Base-by-base conservation (phyloP, 2,797 vertebrate species). In the Acipenser transmontanus region DNA sequence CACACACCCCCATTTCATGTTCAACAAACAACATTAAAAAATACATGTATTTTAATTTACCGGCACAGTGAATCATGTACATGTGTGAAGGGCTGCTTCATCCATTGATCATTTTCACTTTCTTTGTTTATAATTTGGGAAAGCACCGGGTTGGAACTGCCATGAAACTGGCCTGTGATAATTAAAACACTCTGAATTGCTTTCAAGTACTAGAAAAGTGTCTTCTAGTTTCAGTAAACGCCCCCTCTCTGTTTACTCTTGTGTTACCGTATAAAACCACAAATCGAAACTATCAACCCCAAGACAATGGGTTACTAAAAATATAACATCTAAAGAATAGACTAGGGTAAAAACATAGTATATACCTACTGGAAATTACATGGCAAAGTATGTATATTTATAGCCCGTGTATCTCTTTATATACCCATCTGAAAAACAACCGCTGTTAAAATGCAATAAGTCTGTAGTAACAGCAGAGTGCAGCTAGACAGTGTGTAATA, bases 171-270 rank as follows among this genome's bases (percentile, higher is more conserved):
- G 52, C 63, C 59, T 65, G 66, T 62, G 70, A 75, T 59, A 13
- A 50, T 1, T 50, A 11, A 13, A 50, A 52, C 5, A 17, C 1
- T 52, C n/a, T n/a, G 10, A 56, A 63, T 71, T 67, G 5, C 67
- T 68, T 69, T 69, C 20, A 60, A 74, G 68, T 20, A 8, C 70
- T 68, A 57, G 12, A 67, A 61, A 69, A 72, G 72, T 70, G 60
- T 66, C 73, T 73, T 70, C 63, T 66, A 48, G 50, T 85, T 87
- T 84, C 77, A 84, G 83, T 82, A 81, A 90, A 75, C 82, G 59
- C 75, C 77, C 71, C 74, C 77, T 66, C 0, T 0, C 73, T 71
- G 73, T 73, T 73, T 61, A 68, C 59, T 64, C 49, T 17, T 64
- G 47, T 10, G 34, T 12, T 7, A 34, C 8, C 8, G 6, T 66